phyloP scores from a whole-genome alignment of 1,140 invertebrate species.

The Drosophila bifasciata region DNA sequence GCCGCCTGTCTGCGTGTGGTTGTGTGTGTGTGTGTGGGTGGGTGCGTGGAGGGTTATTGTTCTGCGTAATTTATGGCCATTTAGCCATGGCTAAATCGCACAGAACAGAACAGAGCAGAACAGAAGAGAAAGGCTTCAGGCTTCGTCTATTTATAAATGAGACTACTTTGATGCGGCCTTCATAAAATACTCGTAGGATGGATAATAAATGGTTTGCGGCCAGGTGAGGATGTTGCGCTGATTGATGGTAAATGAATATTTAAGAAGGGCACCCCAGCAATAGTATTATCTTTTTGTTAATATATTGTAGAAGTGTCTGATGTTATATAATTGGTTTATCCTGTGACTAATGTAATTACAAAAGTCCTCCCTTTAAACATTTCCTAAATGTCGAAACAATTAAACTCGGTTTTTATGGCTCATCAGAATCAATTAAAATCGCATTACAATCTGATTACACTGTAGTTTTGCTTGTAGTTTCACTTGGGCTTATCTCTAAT shows the following conservation, averaged over 20 bases:
- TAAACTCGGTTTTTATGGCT: too few relatives aligned
- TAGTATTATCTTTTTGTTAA: conserved; percentile 8
- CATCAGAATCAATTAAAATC: too few relatives aligned
- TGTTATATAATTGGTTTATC: neutral
- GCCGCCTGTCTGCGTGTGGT: conserved; percentile 1
- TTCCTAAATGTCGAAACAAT: too few relatives aligned
- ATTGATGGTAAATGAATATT: conserved; percentile 36
- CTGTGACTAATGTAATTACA: too few relatives aligned
- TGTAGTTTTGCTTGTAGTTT: too few relatives aligned
- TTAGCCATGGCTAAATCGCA: conserved; percentile 15
- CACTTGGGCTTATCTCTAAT: too few relatives aligned
- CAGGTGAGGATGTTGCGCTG: conserved; percentile 9
- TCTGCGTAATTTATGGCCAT: conserved; percentile 61
- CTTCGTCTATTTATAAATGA: conserved; percentile 40
- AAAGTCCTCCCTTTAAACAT: too few relatives aligned
- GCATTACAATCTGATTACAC: too few relatives aligned
- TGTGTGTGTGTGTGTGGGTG: conserved; percentile 3
- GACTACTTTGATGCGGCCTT: conserved; percentile 24
- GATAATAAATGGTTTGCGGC: conserved; percentile 1
- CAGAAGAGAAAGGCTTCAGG: conserved; percentile 5
- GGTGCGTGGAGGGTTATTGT: conserved; percentile 11
- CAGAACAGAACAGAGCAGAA: too few relatives aligned
- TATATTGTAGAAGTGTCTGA: neutral
- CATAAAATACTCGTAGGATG: conserved; percentile 14
- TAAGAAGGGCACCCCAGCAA: conserved; percentile 1